These are phyloP conservation scores for Lophochroa leadbeateri DNA, from an alignment of 2,113 vertebrate genomes.

Conservation along the genomic window DNA sequence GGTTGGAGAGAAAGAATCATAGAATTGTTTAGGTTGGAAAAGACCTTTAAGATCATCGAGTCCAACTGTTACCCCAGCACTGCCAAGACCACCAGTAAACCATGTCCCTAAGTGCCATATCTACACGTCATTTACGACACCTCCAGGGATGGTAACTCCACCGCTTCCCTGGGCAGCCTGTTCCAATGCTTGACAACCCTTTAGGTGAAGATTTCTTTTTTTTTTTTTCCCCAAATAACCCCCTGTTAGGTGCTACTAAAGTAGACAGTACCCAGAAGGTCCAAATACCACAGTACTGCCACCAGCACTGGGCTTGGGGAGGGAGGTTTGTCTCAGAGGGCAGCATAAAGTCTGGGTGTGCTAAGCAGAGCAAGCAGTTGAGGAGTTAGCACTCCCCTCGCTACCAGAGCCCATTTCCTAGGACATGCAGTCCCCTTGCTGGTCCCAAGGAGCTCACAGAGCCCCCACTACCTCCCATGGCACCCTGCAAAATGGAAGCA, in stretches of 20 bases:
- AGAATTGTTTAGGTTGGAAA: not conserved
- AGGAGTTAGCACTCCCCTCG: fast-evolving
- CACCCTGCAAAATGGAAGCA: not conserved
- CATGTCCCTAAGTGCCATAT: not conserved
- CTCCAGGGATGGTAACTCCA: not conserved
- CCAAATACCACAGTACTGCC: not conserved
- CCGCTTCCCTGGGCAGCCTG: not conserved
- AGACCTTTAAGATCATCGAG: not conserved
- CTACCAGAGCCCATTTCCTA: not conserved
- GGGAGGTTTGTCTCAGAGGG: not conserved
- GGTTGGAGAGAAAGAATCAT: not conserved
- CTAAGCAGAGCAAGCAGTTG: not conserved
- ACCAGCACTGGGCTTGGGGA: not conserved
- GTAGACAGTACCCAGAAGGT: not conserved
- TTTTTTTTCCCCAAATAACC: not conserved
- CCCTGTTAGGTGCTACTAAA: not conserved
- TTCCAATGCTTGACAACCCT: not conserved
- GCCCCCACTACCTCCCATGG: no score
- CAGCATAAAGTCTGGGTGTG: not conserved
- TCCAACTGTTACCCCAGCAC: not conserved
- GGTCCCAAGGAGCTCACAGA: fast-evolving
- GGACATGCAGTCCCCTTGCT: fast-evolving
- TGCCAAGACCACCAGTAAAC: not conserved
- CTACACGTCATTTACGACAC: not conserved
- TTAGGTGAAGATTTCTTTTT: not conserved